phyloP scores from a whole-genome alignment of 2,888 invertebrate species.

The Ornithoptera alexandrae region DNA sequence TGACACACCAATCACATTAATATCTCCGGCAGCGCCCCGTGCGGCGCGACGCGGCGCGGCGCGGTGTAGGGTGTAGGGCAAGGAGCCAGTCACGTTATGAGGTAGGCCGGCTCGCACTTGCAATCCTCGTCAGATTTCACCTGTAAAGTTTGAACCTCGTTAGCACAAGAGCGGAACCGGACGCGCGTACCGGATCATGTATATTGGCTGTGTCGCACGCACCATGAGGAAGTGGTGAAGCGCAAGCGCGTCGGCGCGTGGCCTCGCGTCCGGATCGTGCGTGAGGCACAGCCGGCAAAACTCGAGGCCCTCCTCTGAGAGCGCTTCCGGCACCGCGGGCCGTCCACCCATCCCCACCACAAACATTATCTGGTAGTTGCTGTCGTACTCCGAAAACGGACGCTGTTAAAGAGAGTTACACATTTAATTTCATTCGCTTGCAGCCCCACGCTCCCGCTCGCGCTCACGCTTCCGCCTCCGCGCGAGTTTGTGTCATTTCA shows the following conservation, averaged over 20 bases:
- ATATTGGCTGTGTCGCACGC: conserved; percentile 8
- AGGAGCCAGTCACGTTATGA: conserved; percentile 39
- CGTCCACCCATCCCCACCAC: conserved; percentile 95
- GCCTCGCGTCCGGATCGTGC: conserved; percentile 88
- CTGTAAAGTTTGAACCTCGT: conserved; percentile 41
- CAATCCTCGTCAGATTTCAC: conserved; percentile 66
- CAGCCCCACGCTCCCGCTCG: no score
- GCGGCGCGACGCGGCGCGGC: no score
- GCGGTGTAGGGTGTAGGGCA: no score
- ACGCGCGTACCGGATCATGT: background rate
- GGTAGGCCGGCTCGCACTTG: conserved; percentile 58
- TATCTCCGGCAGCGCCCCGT: no score
- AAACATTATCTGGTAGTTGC: conserved; percentile 97
- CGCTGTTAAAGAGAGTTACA: conserved; percentile 75
- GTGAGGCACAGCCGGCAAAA: conserved; percentile 90
- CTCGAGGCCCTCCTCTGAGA: conserved; percentile 90
- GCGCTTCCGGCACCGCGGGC: conserved; percentile 86
- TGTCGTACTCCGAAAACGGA: conserved; percentile 95
- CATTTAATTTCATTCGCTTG: background rate
- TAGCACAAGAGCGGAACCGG: no score
- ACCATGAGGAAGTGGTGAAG: conserved; percentile 89
- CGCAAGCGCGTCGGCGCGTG: conserved; percentile 84
- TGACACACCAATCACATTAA: no score
- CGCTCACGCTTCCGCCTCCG: no score
- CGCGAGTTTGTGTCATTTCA: no score